Percentiles rank a stretch among this genome's conserved stretches.
phyloP scores from a whole-genome alignment of 1,140 invertebrate species.

The Arion vulgaris region DNA sequence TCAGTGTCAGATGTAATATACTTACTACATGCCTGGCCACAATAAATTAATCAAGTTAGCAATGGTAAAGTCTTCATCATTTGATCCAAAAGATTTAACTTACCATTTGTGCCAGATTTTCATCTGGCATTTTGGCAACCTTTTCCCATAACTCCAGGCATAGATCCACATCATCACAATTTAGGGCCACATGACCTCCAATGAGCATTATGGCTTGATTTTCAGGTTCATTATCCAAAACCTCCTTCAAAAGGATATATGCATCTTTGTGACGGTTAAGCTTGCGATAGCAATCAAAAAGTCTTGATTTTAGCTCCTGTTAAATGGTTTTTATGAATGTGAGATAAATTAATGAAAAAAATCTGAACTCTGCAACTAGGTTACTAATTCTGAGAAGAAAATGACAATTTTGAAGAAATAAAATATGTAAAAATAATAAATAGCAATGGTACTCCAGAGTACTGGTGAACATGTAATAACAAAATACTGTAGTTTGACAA shows the following conservation, averaged over 20 bases:
- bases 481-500: too few species aligned
- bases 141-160: slow-evolving; percentile 35
- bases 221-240: slow-evolving; percentile 6
- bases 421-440: too few species aligned
- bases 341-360: too few species aligned
- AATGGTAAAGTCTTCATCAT: too few species aligned
- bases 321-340: background rate
- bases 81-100: background rate
- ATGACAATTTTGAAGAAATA: too few species aligned
- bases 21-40: too few species aligned
- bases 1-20: too few species aligned
- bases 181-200: slow-evolving; percentile 24
- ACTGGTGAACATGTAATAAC: too few species aligned
- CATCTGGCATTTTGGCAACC: slow-evolving; percentile 21
- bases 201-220: slow-evolving; percentile 31
- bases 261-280: slow-evolving; percentile 1
- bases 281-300: slow-evolving; percentile 30
- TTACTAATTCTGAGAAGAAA: too few species aligned
- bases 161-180: slow-evolving; percentile 10
- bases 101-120: slow-evolving; percentile 29
- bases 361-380: too few species aligned
- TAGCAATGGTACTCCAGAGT: too few species aligned
- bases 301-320: slow-evolving; percentile 31
- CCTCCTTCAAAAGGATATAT: slow-evolving; percentile 20
- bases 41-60: too few species aligned